Conservation (phyloP, 2,888 invertebrate species). For the Apamea epomidion region DNA sequence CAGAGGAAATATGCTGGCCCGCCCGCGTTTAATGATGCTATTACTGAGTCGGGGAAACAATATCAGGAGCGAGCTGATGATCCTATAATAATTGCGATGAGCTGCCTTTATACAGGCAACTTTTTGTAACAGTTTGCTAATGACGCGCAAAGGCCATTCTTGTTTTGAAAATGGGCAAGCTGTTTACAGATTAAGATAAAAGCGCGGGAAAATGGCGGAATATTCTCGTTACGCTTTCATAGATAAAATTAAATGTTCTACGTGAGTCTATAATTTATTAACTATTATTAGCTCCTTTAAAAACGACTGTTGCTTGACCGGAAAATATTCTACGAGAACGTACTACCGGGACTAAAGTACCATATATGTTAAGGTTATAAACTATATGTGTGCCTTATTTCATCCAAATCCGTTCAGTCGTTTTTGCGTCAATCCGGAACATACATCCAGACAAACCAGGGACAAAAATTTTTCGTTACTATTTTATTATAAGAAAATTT, state of each 20-base stretch:
- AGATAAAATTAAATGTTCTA: background rate
- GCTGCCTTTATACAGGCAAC: slow-evolving; percentile 45
- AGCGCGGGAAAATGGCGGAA: background rate
- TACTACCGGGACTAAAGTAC: background rate
- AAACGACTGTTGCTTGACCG: background rate
- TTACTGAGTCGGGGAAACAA: slow-evolving; percentile 73
- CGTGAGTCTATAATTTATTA: background rate
- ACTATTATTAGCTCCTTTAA: background rate
- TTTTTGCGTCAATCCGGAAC: background rate
- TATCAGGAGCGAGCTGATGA: slow-evolving; percentile 65
- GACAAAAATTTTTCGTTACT: background rate
- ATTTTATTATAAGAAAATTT: background rate
- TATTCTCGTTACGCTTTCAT: slow-evolving; percentile 4
- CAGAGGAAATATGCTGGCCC: slow-evolving; percentile 67
- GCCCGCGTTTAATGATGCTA: slow-evolving; percentile 74
- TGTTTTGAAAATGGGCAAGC: slow-evolving; percentile 45
- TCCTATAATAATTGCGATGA: slow-evolving; percentile 64
- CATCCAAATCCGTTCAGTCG: background rate
- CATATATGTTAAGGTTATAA: background rate
- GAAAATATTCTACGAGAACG: background rate
- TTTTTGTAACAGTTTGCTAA: slow-evolving; percentile 59
- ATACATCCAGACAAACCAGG: background rate
- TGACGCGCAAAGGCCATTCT: slow-evolving; percentile 43
- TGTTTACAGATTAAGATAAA: slow-evolving; percentile 37
- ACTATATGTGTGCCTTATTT: background rate